Base-by-base conservation (phyloP, 2,113 vertebrate species). In the Oncorhynchus kisutch region DNA sequence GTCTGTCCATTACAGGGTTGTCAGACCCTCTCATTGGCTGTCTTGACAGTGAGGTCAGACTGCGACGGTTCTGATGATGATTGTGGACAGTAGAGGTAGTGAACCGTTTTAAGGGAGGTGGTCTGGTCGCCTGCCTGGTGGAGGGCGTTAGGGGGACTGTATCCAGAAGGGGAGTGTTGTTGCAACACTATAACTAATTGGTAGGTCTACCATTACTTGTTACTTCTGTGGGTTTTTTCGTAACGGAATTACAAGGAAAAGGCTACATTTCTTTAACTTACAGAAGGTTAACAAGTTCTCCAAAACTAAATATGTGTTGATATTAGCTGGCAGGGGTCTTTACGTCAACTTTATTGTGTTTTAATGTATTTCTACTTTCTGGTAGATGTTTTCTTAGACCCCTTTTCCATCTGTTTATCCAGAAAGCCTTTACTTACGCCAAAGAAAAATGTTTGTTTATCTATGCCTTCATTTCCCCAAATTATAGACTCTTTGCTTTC, bases 391-490 rank as follows among this genome's bases (percentile, higher is more conserved):
- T 34, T 34, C 34, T 34, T 34, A 34, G 34, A 34, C 6, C 34
- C 34, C 34, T 34, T 34, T 34, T 34, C 34, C 6, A 34, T 34
- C 39, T 39, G 39, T 39, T 39, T 39, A 9, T 39, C 8, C 39
- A 39, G 39, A 39, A 39, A 39, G 39, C 39, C 39, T 39, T 39
- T 39, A 39, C 39, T 39, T 8, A 39, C 9, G 39, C 2, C 39
- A 5, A 6, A 6, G 0, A 27, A 27, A 3, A 3, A 3, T 6
- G 0, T 6, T 34, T 34, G 31, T 6, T 34, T 6, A 0, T 39
- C 34, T 39, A 39, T 87, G 72, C 49, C 81, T 79, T 85, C 69
- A 79, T 71, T 74, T 29, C 68, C 34, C 65, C 67, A 76, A 70
- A 8, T 84, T 77, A 39, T 29, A 14, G 22, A 22, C 39, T 39